Evolutionary conservation across 1,140 invertebrate genomes (phyloP).

Genomic region (Tyrophagus putrescentiae): DNA sequence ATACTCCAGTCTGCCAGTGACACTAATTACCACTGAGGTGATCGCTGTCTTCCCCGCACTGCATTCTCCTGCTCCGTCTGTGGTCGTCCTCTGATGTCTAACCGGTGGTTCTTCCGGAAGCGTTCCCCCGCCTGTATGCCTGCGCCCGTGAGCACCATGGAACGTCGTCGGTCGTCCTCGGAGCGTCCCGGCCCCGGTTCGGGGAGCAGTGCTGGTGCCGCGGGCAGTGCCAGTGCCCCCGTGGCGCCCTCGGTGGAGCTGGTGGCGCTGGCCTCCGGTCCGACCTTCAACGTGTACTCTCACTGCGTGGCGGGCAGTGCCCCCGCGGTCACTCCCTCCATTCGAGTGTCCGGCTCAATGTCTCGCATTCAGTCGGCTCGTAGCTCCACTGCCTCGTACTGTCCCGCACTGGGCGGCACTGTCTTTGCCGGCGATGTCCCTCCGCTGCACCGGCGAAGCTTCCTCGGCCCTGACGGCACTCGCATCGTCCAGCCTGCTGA

Average conservation of each 20-base stretch:
- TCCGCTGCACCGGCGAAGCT: conserved; percentile 28
- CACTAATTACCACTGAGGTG: no score
- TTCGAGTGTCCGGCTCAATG: not conserved
- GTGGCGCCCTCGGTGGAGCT: not conserved
- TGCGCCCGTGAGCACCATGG: conserved; percentile 16
- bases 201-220: not conserved
- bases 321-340: not conserved
- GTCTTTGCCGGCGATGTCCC: conserved; percentile 27
- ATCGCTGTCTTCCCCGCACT: no score
- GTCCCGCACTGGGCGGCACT: not conserved
- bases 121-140: conserved; percentile 35
- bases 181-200: conserved; percentile 1
- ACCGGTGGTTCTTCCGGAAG: conserved; percentile 78
- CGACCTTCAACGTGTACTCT: not conserved
- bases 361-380: not conserved
- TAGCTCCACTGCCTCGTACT: conserved; percentile 6
- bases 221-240: not conserved
- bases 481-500: conserved; percentile 58
- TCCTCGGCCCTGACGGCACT: conserved; percentile 33
- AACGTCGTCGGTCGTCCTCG: conserved; percentile 11
- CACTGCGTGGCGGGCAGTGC: not conserved
- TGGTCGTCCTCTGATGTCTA: conserved; percentile 60
- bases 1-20: no score
- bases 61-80: no score
- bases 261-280: not conserved